Evolutionary conservation across 2,888 invertebrate species (phyloP).

Genomic region (Panopea generosa): DNA sequence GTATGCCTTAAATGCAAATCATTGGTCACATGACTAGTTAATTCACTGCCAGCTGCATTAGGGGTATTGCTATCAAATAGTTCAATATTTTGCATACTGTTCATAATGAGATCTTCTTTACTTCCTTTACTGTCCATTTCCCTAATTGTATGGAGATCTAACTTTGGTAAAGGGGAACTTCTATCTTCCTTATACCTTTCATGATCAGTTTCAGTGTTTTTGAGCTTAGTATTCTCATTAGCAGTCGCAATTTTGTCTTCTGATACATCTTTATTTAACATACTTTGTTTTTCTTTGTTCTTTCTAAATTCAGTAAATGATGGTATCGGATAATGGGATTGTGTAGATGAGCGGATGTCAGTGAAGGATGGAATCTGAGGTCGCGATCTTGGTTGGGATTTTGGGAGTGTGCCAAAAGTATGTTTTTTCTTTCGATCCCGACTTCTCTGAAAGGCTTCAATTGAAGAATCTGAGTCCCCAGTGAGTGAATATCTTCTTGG

Average conservation of each 20-base stretch:
- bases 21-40: too few relatives aligned
- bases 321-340: conserved; percentile 18
- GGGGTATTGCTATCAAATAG: too few relatives aligned
- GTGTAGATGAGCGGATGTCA: conserved; percentile 8
- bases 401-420: conserved; percentile 37
- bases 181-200: neutral
- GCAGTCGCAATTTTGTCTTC: neutral
- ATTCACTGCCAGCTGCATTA: too few relatives aligned
- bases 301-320: conserved; percentile 36
- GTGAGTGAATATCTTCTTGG: conserved; percentile 47
- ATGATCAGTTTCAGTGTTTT: neutral
- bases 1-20: too few relatives aligned
- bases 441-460: conserved; percentile 10
- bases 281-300: conserved; percentile 13
- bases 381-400: conserved; percentile 27
- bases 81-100: too few relatives aligned
- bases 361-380: conserved; percentile 47
- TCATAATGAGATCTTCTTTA: conserved; percentile 10
- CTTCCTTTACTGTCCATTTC: conserved; percentile 14
- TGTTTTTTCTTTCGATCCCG: conserved; percentile 14
- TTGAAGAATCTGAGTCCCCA: conserved; percentile 25
- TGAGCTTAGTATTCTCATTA: neutral
- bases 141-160: conserved; percentile 13
- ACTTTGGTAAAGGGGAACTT: too few relatives aligned
- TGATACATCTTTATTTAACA: too few relatives aligned